phyloP scores from a whole-genome alignment of 1,140 invertebrate species.

The Ceratosolen fusciceps region DNA sequence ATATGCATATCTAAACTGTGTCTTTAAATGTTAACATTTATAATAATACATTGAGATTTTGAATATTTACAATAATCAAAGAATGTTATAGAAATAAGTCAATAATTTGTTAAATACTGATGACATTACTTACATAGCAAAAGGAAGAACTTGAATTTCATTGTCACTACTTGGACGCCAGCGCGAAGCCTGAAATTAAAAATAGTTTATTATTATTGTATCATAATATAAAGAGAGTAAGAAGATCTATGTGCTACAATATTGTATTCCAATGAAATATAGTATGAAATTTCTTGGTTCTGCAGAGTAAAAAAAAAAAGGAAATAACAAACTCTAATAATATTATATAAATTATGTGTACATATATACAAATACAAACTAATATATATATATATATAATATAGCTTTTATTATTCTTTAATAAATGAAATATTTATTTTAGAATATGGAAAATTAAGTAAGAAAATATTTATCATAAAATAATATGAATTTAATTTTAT shows the following conservation, averaged over 20 bases:
- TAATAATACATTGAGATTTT: too few relatives aligned
- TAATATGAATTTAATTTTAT: too few relatives aligned
- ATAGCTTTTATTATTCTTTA: too few relatives aligned
- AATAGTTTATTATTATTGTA: slow-evolving; percentile 33
- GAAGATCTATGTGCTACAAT: not conserved
- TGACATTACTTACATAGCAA: slow-evolving; percentile 62
- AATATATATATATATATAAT: not conserved
- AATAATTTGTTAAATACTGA: not conserved
- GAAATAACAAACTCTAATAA: not conserved
- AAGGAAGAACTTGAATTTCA: slow-evolving; percentile 57
- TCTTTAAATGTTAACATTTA: too few relatives aligned
- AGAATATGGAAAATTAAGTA: too few relatives aligned
- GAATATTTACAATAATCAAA: too few relatives aligned
- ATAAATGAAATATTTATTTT: too few relatives aligned
- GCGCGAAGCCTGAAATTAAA: slow-evolving; percentile 55
- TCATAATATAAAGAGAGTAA: not conserved
- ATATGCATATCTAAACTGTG: too few relatives aligned
- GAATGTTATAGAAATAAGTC: too few relatives aligned
- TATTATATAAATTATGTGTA: not conserved
- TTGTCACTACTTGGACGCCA: slow-evolving; percentile 58
- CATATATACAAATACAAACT: slow-evolving; percentile 2
- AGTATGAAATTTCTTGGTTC: not conserved
- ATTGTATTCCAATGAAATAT: not conserved
- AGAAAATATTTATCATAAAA: too few relatives aligned
- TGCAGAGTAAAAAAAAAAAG: not conserved